Evolutionary conservation across 1,140 invertebrate species (phyloP).

Genomic region (Heliothis subflexa): DNA sequence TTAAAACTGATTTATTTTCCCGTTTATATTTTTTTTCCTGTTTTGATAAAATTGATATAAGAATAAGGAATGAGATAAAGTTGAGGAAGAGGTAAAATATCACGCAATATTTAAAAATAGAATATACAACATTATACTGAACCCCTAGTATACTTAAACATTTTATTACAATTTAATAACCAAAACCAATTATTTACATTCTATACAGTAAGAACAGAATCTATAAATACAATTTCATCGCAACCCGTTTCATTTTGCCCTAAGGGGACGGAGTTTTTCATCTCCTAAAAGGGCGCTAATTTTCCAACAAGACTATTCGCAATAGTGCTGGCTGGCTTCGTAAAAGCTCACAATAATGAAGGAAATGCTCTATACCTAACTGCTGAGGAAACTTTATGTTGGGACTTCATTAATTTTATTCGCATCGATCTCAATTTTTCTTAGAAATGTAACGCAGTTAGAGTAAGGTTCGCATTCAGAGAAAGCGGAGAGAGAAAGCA

Average conservation of each 20-base stretch:
- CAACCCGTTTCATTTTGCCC: constrained; percentile 12
- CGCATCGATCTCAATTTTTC: constrained; percentile 51
- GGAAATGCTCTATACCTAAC: constrained; percentile 28
- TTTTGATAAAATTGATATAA: too few species aligned
- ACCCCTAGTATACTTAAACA: too few species aligned
- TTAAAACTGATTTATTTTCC: too few species aligned
- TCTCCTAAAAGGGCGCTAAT: constrained; percentile 49
- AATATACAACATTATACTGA: too few species aligned
- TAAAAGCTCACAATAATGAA: constrained; percentile 8
- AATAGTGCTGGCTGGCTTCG: constrained; percentile 5
- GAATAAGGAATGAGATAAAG: too few species aligned
- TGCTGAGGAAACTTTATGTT: constrained; percentile 23
- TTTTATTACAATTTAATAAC: background rate
- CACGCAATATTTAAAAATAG: too few species aligned
- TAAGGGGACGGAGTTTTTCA: constrained; percentile 37
- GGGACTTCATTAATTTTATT: constrained; percentile 46
- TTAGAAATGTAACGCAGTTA: constrained; percentile 43
- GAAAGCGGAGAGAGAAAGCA: constrained; percentile 7
- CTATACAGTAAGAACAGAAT: too few species aligned
- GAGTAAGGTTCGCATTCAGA: constrained; percentile 7
- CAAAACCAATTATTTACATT: background rate
- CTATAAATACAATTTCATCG: constrained; percentile 12
- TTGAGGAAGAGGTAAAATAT: too few species aligned
- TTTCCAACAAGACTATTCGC: constrained; percentile 32
- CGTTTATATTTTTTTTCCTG: too few species aligned